phyloP scores from a whole-genome alignment of 2,888 invertebrate genomes.

The Agrochola litura region DNA sequence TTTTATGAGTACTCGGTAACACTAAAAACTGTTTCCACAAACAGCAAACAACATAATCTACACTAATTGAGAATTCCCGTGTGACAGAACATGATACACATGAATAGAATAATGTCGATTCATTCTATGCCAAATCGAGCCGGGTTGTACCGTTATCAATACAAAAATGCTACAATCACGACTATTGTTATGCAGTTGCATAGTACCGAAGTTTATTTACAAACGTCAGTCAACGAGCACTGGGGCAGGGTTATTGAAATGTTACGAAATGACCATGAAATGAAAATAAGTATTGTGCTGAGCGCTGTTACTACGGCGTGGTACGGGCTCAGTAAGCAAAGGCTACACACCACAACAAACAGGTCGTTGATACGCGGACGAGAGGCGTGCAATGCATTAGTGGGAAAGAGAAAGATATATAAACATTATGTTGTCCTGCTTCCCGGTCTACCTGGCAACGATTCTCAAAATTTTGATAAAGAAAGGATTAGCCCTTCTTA shows the following conservation, averaged over 20 bases:
- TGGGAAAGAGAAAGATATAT: constrained; percentile 80
- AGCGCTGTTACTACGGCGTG: constrained; percentile 82
- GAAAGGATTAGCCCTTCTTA: constrained; percentile 31
- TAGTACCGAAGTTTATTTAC: constrained; percentile 76
- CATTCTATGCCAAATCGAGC: constrained; percentile 57
- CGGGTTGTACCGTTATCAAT: constrained; percentile 63
- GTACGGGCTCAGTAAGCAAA: constrained; percentile 80
- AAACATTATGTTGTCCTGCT: constrained; percentile 82
- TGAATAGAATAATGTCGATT: constrained; percentile 45
- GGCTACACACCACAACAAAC: constrained; percentile 78
- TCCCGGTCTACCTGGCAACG: constrained; percentile 69
- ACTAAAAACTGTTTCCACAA: constrained; percentile 18
- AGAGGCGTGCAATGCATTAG: constrained; percentile 79
- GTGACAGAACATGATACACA: constrained; percentile 43
- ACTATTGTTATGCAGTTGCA: constrained; percentile 67
- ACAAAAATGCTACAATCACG: constrained; percentile 64
- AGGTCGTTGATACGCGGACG: constrained; percentile 87
- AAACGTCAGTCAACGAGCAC: constrained; percentile 74
- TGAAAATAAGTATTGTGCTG: constrained; percentile 83
- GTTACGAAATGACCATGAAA: constrained; percentile 88
- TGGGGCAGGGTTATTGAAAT: constrained; percentile 80
- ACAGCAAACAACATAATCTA: constrained; percentile 32
- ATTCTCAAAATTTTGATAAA: constrained; percentile 72
- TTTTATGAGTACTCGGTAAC: constrained; percentile 42
- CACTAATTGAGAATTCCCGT: constrained; percentile 53